Evolutionary conservation across 1,140 invertebrate genomes (phyloP).

Genomic region (Anoplophora glabripennis): DNA sequence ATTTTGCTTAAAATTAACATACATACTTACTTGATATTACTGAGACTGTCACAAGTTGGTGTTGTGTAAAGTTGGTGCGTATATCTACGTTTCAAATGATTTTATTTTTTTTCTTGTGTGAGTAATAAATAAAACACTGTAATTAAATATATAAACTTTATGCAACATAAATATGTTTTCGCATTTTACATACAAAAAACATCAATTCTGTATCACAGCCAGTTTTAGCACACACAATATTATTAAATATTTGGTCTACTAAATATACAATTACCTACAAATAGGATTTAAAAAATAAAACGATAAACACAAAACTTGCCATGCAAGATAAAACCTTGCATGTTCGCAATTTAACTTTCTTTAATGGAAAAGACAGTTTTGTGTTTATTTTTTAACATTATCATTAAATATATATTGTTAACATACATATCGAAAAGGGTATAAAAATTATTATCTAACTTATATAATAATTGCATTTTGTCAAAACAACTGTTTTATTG

Average conservation of each 20-base stretch:
- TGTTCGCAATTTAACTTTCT: not conserved
- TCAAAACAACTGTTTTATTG: too few species aligned
- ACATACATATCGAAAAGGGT: constrained; percentile 22
- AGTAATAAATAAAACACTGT: too few species aligned
- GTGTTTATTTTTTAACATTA: constrained; percentile 9
- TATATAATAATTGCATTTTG: too few species aligned
- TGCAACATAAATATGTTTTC: constrained; percentile 11
- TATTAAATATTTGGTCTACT: constrained; percentile 30
- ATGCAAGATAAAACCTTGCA: not conserved
- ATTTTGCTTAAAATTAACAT: too few species aligned
- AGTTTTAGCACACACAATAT: constrained; percentile 32
- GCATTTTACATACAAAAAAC: constrained; percentile 11
- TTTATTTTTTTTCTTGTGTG: too few species aligned
- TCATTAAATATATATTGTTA: constrained; percentile 6
- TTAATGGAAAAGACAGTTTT: not conserved
- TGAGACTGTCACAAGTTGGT: too few species aligned
- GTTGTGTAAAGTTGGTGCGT: too few species aligned
- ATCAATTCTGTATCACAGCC: constrained; percentile 32
- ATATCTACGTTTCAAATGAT: too few species aligned
- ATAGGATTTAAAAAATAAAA: constrained; percentile 1
- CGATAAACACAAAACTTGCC: not conserved
- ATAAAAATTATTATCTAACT: constrained; percentile 15
- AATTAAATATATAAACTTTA: not conserved
- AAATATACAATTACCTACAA: constrained; percentile 5
- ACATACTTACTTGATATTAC: too few species aligned